Percentiles rank a stretch among this genome's conserved stretches.
Evolutionary conservation across 2,888 invertebrate species (phyloP).

Genomic region (Agrotis ipsilon): DNA sequence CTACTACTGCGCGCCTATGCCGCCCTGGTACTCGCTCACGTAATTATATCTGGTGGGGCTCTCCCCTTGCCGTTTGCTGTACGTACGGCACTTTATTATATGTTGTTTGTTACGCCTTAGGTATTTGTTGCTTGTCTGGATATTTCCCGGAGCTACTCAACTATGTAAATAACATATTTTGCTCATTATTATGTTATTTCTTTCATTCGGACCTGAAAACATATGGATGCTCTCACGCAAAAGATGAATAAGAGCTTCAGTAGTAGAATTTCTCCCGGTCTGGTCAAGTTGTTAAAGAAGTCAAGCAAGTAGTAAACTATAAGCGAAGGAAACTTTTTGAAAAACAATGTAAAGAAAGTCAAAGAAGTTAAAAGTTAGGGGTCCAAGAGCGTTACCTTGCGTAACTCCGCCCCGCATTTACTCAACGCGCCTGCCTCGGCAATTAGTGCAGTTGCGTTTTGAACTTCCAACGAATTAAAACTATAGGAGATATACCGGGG

Average conservation of each 20-base stretch:
- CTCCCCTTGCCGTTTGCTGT: conserved; percentile 55
- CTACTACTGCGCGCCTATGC: conserved; percentile 71
- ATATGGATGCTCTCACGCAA: too few species aligned
- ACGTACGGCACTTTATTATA: conserved; percentile 38
- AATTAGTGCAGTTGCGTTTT: conserved; percentile 55
- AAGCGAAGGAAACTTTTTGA: conserved; percentile 12
- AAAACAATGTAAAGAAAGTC: conserved; percentile 35
- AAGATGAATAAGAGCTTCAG: too few species aligned
- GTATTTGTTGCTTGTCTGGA: conserved; percentile 46
- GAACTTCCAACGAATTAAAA: conserved; percentile 49
- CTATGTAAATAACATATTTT: conserved; percentile 28
- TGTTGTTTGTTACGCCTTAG: conserved; percentile 48
- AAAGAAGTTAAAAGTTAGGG: conserved; percentile 37
- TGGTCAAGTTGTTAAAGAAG: too few species aligned
- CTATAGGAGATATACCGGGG: conserved; percentile 29
- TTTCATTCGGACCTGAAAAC: not conserved
- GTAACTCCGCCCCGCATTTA: conserved; percentile 39
- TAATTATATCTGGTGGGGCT: conserved; percentile 77
- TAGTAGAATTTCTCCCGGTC: too few species aligned
- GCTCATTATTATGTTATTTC: conserved; percentile 2
- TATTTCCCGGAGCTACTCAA: conserved; percentile 28
- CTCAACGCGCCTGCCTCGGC: conserved; percentile 18
- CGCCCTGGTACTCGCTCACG: conserved; percentile 76
- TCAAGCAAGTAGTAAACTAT: too few species aligned
- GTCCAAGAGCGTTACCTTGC: conserved; percentile 46